Evolutionary conservation across 2,888 invertebrate genomes (phyloP).

Genomic region (Tetragonisca angustula): DNA sequence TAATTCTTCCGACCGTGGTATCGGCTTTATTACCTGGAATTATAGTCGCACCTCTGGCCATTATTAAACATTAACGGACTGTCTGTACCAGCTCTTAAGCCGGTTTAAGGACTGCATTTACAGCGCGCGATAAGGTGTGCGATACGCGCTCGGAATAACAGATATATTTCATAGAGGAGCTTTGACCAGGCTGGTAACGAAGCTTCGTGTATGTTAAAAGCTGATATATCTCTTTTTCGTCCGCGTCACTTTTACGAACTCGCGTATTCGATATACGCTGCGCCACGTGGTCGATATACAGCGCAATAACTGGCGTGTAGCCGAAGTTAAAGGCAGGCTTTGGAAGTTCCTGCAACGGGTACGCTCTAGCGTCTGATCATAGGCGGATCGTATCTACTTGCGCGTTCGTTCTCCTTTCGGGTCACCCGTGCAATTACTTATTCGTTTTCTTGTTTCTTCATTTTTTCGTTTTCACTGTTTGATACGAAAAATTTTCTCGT

Average conservation of each 20-base stretch:
- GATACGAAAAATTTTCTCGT: not conserved
- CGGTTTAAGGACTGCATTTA: conserved; percentile 51
- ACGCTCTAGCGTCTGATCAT: not conserved
- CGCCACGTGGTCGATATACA: not conserved
- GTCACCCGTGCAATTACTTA: too few relatives aligned
- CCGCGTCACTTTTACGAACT: not conserved
- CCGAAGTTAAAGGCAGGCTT: not conserved
- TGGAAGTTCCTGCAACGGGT: not conserved
- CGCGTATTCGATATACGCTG: not conserved
- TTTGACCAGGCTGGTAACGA: conserved; percentile 19
- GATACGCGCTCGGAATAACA: conserved; percentile 22
- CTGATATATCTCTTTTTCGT: conserved; percentile 4
- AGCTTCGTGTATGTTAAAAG: not conserved
- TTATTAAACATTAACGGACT: conserved; percentile 57
- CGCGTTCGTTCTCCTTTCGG: not conserved
- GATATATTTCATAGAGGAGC: conserved; percentile 5
- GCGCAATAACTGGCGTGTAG: too few relatives aligned
- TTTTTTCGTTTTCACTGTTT: not conserved
- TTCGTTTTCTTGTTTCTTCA: too few relatives aligned
- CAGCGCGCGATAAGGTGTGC: conserved; percentile 40
- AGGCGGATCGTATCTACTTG: not conserved
- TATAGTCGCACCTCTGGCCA: conserved; percentile 42
- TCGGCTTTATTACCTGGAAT: conserved; percentile 43
- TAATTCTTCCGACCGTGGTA: conserved; percentile 24
- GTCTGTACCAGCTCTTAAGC: conserved; percentile 42